Conservation (phyloP, 2,888 invertebrate species). For the Melinopterus prodromus region DNA sequence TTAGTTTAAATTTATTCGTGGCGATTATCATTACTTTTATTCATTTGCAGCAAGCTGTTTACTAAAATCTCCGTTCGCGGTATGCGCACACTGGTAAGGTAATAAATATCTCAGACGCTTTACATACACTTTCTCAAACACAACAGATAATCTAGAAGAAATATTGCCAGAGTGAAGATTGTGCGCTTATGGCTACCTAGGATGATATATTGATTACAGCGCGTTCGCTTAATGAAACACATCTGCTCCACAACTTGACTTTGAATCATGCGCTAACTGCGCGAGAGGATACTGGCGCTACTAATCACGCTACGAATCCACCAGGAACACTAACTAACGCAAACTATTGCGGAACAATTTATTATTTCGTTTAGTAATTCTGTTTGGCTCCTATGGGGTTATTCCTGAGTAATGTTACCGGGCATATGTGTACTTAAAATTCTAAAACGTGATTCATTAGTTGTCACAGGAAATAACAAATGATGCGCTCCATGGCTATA, state of each 20-base stretch:
- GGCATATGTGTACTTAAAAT: background rate
- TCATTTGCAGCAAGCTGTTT: background rate
- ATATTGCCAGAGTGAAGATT: background rate
- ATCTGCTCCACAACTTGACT: background rate
- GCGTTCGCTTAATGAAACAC: background rate
- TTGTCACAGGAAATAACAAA: too few relatives aligned
- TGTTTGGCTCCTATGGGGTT: background rate
- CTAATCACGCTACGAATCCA: background rate
- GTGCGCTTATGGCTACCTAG: slow-evolving; percentile 4
- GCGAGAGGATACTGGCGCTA: background rate
- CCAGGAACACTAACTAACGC: background rate
- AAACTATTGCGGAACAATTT: background rate
- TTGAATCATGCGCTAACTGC: background rate
- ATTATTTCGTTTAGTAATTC: background rate
- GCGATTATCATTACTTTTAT: too few relatives aligned
- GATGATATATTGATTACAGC: background rate
- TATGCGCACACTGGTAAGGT: background rate
- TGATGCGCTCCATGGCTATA: too few relatives aligned
- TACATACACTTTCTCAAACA: background rate
- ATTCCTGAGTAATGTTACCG: background rate
- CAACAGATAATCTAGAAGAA: slow-evolving; percentile 4
- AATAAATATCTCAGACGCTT: background rate
- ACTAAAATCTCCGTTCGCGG: background rate
- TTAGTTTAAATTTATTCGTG: too few relatives aligned
- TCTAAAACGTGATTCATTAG: too few relatives aligned